Evolutionary conservation across 2,797 vertebrate genomes (phyloP), one percentile per base, ranked within the genome.

Genomic region (Buphagus erythrorhynchus): DNA sequence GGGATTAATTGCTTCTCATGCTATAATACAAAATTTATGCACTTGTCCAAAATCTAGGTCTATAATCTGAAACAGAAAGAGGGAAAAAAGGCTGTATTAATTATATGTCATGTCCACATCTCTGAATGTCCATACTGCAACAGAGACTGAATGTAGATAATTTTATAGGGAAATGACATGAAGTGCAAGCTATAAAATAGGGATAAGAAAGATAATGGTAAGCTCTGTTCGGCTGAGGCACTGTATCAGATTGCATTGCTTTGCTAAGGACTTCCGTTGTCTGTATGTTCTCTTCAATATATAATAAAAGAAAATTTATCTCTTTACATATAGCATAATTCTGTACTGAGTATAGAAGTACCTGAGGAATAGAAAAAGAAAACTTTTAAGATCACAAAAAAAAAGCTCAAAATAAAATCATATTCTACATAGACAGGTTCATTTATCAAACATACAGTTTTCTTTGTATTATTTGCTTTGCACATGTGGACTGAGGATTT

Each of bases 1-100:
- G 95, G 97, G 93, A 97, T 96, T 97, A 98, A 98, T 97, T 98
- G 97, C 97, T 97, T 93, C 80, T 90, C 92, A 93, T 96, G 88
- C 93, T 96, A 93, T 97, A 95, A 97, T 97, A 91, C 93, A 95
- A 97, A 92, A 96, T 97, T 94, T 96, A 97, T 82, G 81, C 66
- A 90, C 92, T 97, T 97, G 97, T 97, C 72, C 72, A 97, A 96
- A 97, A 98, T 96, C 84, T 94, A 88, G 94, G 88, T 77, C 71
- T 95, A 62, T 92, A 89, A 85, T 58, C 58, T 79, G 58, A 94
- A 93, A 49, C 25, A 91, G 72, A 93, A 93, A 84, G 24, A n/a
- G 9, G 24, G 36, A 42, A 72, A 69, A 85, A 93, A 91, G 9
- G 20, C 18, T 89, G 11, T 68, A 83, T 91, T 91, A 85, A 74